Base-by-base conservation (phyloP, 2,888 invertebrate species). In the Ischnus inquisitorius region DNA sequence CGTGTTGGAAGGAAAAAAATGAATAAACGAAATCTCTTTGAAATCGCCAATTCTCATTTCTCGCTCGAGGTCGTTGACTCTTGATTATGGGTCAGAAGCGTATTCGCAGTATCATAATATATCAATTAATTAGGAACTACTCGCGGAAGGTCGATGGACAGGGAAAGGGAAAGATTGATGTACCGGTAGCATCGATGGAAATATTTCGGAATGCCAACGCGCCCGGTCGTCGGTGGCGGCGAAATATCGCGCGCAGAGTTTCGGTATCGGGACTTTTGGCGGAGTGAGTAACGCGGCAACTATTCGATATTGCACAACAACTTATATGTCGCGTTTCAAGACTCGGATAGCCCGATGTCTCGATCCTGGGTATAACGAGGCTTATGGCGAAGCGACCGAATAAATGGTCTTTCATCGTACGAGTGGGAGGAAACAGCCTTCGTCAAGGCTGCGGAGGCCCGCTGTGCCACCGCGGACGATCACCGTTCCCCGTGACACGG, bases 241-340 rank as follows among this genome's bases (percentile, higher is more conserved):
- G 6, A 4, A 43, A 67, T 54, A 64, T 16, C 16, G n/a, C 62
- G 65, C 25, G 22, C 22, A n/a, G 72, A 57, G 25, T 19, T 19
- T 28, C 22, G 72, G 22, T 46, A 51, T 65, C 67, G 67, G 46
- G 22, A 34, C 87, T 85, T 86, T 87, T 85, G 84, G 46, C 81
- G 46, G n/a, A 83, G 68, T 89, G 89, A 89, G 88, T 88, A 91
- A 90, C 85, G 87, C 86, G 41, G 67, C 75, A 89, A 84, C 86
- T 87, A 90, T 90, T 88, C 82, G 57, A n/a, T 85, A 82, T 91
- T 91, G 83, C 89, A 87, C 86, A 91, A 90, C 64, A 64, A 25
- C 10, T 34, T 60, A 28, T 67, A 39, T 34, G 25, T 28, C 46
- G 76, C 16, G 25, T 57, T 69, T 39, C 41, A 64, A 64, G 41